These are phyloP conservation scores for Pterocles orientalis DNA, from an alignment of 2,113 vertebrate genomes.

Conservation along the genomic window DNA sequence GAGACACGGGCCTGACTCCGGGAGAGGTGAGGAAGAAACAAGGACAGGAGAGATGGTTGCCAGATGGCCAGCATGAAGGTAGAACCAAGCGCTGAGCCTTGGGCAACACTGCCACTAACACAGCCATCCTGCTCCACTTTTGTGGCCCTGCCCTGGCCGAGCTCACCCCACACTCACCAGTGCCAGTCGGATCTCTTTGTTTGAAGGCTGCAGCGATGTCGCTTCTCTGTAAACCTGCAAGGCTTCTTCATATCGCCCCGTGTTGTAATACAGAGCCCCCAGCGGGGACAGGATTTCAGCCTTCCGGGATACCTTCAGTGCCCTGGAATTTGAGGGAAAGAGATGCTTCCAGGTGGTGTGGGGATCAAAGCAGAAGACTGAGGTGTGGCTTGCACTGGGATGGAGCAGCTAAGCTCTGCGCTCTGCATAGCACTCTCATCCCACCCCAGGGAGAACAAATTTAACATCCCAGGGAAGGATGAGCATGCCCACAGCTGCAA, in stretches of 20 bases:
- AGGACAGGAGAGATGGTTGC: not conserved
- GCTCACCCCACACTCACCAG: slow-evolving; percentile 77
- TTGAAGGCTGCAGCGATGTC: slow-evolving; percentile 80
- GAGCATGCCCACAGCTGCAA: not conserved
- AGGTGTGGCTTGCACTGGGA: not conserved
- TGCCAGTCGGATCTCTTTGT: slow-evolving; percentile 86
- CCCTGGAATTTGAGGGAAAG: slow-evolving; percentile 71
- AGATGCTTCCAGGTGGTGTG: not conserved
- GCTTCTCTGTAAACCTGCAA: slow-evolving; percentile 90
- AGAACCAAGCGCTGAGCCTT: not conserved
- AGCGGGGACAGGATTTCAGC: slow-evolving; percentile 89
- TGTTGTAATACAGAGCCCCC: slow-evolving; percentile 97
- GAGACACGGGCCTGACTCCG: not conserved
- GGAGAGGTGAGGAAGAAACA: not conserved
- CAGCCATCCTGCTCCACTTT: no score
- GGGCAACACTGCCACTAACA: not conserved
- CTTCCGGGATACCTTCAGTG: slow-evolving; percentile 85
- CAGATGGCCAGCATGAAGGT: not conserved
- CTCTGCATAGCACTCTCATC: not conserved
- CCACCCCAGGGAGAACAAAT: not conserved
- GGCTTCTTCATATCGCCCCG: slow-evolving; percentile 87
- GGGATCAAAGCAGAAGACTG: accelerated
- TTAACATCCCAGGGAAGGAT: not conserved
- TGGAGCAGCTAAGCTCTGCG: not conserved
- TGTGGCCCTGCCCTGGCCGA: accelerated